A percentile compares a stretch with the other conserved stretches of the same genome.
Conservation (phyloP, 2,888 invertebrate species). For the Mycogona germanica region DNA sequence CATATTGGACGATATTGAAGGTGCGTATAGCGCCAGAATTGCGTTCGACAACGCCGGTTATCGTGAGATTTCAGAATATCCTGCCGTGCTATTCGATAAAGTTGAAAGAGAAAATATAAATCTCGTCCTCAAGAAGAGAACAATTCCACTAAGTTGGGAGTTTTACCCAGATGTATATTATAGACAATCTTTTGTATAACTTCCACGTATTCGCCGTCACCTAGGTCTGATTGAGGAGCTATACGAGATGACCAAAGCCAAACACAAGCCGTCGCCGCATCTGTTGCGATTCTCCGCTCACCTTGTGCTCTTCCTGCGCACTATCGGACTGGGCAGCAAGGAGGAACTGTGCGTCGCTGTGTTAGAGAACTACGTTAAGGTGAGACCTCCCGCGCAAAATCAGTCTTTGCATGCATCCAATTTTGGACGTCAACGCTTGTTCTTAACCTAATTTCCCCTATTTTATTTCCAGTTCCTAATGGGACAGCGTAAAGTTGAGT, state of each 20-base stretch:
- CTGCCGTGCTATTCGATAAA: too few relatives aligned
- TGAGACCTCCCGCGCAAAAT: slow-evolving; percentile 19
- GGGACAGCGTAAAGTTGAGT: slow-evolving; percentile 54
- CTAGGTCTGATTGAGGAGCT: slow-evolving; percentile 54
- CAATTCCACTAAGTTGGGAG: not conserved
- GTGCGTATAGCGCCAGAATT: too few relatives aligned
- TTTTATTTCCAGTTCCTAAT: slow-evolving; percentile 57
- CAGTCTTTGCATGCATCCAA: not conserved
- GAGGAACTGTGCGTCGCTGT: slow-evolving; percentile 57
- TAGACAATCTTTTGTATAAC: not conserved
- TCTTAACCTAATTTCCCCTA: too few relatives aligned
- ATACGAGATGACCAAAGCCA: slow-evolving; percentile 44
- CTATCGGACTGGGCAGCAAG: slow-evolving; percentile 48
- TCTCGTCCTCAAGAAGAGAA: not conserved
- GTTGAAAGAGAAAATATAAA: not conserved
- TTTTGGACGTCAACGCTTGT: not conserved
- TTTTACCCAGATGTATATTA: not conserved
- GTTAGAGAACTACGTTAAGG: slow-evolving; percentile 50
- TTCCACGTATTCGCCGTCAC: not conserved
- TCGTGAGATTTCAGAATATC: too few relatives aligned
- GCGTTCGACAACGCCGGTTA: too few relatives aligned
- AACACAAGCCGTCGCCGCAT: slow-evolving; percentile 25
- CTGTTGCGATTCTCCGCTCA: slow-evolving; percentile 73
- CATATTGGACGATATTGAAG: slow-evolving; percentile 57
- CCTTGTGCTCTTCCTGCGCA: slow-evolving; percentile 65